Evolutionary conservation across 2,797 vertebrate genomes (phyloP).

Genomic region (Nasua narica): DNA sequence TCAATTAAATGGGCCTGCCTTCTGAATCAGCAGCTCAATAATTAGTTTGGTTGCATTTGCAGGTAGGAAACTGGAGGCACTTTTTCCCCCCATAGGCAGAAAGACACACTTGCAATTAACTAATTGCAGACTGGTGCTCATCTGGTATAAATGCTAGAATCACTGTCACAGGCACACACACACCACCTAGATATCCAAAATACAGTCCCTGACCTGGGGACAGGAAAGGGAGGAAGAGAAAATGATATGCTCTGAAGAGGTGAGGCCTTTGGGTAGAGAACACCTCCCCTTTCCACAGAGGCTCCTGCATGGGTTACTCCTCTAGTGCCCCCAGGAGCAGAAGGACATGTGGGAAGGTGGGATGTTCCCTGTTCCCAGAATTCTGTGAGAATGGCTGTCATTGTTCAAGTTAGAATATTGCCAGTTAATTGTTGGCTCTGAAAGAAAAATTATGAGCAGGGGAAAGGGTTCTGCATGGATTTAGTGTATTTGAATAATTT

Average conservation of each 20-base stretch:
- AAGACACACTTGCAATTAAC: slow-evolving; percentile 65
- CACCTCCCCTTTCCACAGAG: background rate
- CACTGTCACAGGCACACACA: background rate
- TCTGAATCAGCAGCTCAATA: slow-evolving; percentile 58
- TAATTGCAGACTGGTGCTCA: slow-evolving; percentile 44
- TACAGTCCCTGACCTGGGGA: background rate
- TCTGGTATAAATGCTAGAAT: slow-evolving; percentile 63
- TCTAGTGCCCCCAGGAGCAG: background rate
- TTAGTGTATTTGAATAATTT: slow-evolving; percentile 99
- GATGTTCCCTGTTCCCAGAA: slow-evolving; percentile 47
- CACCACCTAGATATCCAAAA: background rate
- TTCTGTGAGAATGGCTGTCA: slow-evolving; percentile 89
- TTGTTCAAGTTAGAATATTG: slow-evolving; percentile 95
- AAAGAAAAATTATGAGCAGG: slow-evolving; percentile 98
- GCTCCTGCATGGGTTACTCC: background rate
- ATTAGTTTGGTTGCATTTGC: slow-evolving; percentile 62
- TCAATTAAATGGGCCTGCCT: slow-evolving; percentile 24
- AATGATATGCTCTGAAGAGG: background rate
- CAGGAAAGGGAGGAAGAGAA: background rate
- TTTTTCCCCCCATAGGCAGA: slow-evolving; percentile 31
- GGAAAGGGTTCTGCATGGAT: slow-evolving; percentile 91
- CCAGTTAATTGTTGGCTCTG: slow-evolving; percentile 95
- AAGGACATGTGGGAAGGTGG: slow-evolving; percentile 8
- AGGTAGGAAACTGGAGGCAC: slow-evolving; percentile 46
- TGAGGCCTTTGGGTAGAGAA: background rate